Conservation (phyloP, 1,140 invertebrate species). For the Portunus trituberculatus region DNA sequence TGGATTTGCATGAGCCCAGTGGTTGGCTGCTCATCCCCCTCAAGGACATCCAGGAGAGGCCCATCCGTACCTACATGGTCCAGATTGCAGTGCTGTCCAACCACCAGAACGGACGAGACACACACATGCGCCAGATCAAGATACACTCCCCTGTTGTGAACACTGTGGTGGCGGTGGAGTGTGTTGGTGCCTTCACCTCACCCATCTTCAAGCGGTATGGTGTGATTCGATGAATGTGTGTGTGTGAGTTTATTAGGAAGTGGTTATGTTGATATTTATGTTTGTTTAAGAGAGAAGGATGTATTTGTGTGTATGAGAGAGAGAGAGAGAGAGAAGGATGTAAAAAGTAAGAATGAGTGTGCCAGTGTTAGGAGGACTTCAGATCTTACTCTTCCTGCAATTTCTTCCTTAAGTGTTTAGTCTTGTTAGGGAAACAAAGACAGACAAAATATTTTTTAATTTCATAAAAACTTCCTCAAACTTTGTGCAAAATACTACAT, state of each 20-base stretch:
- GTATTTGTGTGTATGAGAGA: not conserved
- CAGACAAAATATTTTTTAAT: too few species aligned
- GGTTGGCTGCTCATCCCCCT: constrained; percentile 97
- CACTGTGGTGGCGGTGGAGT: constrained; percentile 86
- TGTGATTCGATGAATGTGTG: constrained; percentile 43
- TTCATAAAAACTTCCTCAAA: too few species aligned
- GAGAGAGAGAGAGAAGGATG: not conserved
- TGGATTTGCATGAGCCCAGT: constrained; percentile 95
- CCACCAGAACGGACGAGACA: constrained; percentile 99
- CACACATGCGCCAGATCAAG: constrained; percentile 98
- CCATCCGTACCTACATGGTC: constrained; percentile 97
- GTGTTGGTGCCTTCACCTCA: constrained; percentile 86
- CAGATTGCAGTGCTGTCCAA: constrained; percentile 98
- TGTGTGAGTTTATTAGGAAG: not conserved
- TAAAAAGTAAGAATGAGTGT: not conserved
- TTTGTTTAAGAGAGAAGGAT: too few species aligned
- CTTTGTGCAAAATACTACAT: too few species aligned
- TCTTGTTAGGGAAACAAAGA: too few species aligned
- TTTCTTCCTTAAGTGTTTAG: too few species aligned
- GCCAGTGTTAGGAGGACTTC: too few species aligned
- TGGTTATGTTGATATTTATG: not conserved
- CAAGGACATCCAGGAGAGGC: constrained; percentile 92
- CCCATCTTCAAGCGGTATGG: constrained; percentile 68
- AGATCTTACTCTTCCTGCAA: too few species aligned
- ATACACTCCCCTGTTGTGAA: constrained; percentile 95